Percentiles rank a stretch among this genome's conserved stretches.
phyloP scores from a whole-genome alignment of 1,140 invertebrate species.

The Zaprionus lachaisei region DNA sequence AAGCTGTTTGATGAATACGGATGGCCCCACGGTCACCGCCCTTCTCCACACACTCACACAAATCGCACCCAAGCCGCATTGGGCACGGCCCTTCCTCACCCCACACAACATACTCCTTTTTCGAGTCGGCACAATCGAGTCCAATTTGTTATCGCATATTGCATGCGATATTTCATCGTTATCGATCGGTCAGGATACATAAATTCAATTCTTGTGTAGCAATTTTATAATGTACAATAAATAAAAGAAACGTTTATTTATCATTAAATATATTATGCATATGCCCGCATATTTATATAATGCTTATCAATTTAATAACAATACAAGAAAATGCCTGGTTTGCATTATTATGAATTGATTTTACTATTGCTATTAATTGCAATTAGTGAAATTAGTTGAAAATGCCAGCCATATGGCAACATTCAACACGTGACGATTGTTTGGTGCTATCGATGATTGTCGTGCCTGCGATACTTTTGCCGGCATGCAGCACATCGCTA shows the following conservation, averaged over 20 bases:
- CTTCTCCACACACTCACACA: background rate
- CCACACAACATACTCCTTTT: background rate
- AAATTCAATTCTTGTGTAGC: background rate
- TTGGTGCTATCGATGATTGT: constrained; percentile 16
- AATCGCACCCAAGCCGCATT: constrained; percentile 2
- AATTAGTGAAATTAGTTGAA: background rate
- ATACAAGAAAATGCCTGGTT: background rate
- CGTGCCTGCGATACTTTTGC: constrained; percentile 24
- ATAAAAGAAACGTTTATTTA: background rate
- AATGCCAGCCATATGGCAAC: background rate
- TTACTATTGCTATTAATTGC: background rate
- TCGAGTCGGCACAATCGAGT: constrained; percentile 17
- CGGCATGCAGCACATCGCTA: constrained; percentile 24
- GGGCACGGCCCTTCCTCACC: constrained; percentile 3
- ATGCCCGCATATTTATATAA: background rate
- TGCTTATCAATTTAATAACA: background rate
- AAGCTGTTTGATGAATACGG: constrained; percentile 36
- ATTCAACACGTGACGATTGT: background rate
- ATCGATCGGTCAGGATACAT: constrained; percentile 7
- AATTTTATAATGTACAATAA: background rate
- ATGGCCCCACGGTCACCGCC: background rate
- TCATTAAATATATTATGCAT: background rate
- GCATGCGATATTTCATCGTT: constrained; percentile 3
- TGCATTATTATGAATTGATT: background rate
- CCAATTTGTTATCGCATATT: background rate